Base-by-base conservation (phyloP, 2,113 vertebrate genomes). In the Poeciliopsis occidentalis region DNA sequence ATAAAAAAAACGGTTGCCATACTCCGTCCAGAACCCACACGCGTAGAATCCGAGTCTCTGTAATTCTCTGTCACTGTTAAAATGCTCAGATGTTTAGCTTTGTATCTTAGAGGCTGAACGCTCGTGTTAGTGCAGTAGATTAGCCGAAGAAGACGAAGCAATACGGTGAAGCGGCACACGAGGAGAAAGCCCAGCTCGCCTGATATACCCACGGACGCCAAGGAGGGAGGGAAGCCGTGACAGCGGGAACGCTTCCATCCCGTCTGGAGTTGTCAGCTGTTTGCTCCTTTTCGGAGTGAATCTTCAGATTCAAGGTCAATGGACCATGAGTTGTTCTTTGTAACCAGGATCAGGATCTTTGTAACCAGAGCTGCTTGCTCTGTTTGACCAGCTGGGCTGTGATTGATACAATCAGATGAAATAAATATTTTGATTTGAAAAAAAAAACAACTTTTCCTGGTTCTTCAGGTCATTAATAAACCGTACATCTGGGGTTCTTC, bases 91-190 rank as follows among this genome's bases (percentile, higher is more conserved):
- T 37, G 64, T 75, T n/a, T 72, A 75, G 54, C 79, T 76, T 62
- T 24, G 54, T 80, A 73, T 85, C 11, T 26, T 57, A 80, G 60
- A 10, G 32, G 66, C 76, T 62, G 41, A 11, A 71, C 22, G 39
- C 78, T 83, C 54, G 30, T 80, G 63, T 81, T 68, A 22, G 75
- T 88, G 81, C 75, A 7, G 64, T 82, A 84, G 87, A 75, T 78
- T 82, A 88, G 64, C 39, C 41, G 10, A 37, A 12, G 34, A 31
- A 22, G 29, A 19, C 24, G 67, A 66, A 15, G 41, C 15, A 80
- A 37, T 51, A 47, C 44, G 69, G 37, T 26, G 29, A 17, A 64
- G 75, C 63, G 30, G 13, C 6, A 29, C 15, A 4, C 15, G 71
- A 32, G 67, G 69, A 76, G 69, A 73, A 34, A 60, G 13, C 47